These are phyloP conservation scores for Caenorhabditis macrosperma DNA, from an alignment of 2,888 invertebrate species.

Conservation along the genomic window DNA sequence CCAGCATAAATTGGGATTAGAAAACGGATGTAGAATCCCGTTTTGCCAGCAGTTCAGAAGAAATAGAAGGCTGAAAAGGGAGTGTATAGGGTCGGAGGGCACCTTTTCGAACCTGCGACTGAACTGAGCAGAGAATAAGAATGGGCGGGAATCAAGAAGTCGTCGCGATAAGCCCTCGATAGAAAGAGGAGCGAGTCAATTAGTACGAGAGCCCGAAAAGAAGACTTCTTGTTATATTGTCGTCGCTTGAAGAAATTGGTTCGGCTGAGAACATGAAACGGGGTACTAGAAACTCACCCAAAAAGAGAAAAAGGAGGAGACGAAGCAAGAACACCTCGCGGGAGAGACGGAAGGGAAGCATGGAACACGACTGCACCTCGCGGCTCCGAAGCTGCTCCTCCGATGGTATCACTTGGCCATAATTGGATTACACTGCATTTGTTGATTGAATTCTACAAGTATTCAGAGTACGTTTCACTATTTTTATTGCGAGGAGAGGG, in stretches of 20 bases:
- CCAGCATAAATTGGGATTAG: conserved; percentile 40
- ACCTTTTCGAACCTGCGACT: background rate
- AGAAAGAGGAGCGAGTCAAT: conserved; percentile 47
- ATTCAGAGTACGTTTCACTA: conserved; percentile 54
- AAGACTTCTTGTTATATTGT: conserved; percentile 52
- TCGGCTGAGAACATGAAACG: conserved; percentile 45
- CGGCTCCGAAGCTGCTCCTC: background rate
- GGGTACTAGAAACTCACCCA: conserved; percentile 29
- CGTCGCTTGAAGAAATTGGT: conserved; percentile 57
- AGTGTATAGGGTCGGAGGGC: background rate
- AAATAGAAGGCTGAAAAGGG: background rate
- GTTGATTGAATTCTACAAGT: conserved; percentile 54
- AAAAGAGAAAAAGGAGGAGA: conserved; percentile 15
- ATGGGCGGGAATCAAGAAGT: conserved; percentile 47
- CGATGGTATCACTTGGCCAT: conserved; percentile 57
- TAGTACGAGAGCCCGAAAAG: conserved; percentile 50
- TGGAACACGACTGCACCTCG: conserved; percentile 20
- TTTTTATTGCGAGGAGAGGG: conserved; percentile 14
- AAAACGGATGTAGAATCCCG: conserved; percentile 15
- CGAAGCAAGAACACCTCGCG: conserved; percentile 53
- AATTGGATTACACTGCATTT: conserved; percentile 51
- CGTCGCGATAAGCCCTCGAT: conserved; percentile 47
- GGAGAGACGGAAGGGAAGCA: conserved; percentile 47
- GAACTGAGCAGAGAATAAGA: conserved; percentile 1
- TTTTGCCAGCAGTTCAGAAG: background rate